Conservation (phyloP, 30 jellyfish, hydroid and myxozoan species). For the Turritopsis rubra region DNA sequence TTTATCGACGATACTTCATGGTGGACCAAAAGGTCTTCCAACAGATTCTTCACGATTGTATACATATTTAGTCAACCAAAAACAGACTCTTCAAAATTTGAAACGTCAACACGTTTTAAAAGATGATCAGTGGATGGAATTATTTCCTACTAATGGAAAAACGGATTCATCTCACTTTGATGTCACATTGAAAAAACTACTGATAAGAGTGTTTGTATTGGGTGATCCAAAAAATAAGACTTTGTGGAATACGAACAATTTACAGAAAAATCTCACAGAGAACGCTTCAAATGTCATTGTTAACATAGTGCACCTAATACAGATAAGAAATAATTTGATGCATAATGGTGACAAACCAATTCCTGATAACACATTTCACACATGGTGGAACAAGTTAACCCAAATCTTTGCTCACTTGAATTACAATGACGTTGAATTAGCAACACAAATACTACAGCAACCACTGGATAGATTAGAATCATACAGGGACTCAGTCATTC, state of each 20-base stretch:
- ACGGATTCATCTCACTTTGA: background rate
- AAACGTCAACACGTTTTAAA: background rate
- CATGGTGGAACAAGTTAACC: background rate
- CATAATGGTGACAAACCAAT: background rate
- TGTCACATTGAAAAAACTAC: background rate
- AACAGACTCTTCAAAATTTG: background rate
- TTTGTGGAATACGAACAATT: background rate
- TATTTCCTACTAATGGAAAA: background rate
- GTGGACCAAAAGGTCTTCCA: background rate
- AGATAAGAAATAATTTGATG: background rate
- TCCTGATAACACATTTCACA: background rate
- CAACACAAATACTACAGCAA: background rate
- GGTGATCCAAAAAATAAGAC: background rate
- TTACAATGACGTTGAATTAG: background rate
- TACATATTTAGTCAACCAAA: background rate
- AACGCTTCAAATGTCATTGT: background rate
- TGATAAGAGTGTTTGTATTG: background rate
- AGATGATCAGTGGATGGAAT: background rate
- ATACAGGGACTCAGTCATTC: background rate
- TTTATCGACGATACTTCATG: background rate
- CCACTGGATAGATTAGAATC: background rate
- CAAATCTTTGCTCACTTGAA: background rate
- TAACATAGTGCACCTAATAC: background rate
- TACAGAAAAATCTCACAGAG: background rate
- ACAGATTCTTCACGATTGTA: background rate